Evolutionary conservation across 2,888 invertebrate species (phyloP).

Genomic region (Trachelus tabidus): DNA sequence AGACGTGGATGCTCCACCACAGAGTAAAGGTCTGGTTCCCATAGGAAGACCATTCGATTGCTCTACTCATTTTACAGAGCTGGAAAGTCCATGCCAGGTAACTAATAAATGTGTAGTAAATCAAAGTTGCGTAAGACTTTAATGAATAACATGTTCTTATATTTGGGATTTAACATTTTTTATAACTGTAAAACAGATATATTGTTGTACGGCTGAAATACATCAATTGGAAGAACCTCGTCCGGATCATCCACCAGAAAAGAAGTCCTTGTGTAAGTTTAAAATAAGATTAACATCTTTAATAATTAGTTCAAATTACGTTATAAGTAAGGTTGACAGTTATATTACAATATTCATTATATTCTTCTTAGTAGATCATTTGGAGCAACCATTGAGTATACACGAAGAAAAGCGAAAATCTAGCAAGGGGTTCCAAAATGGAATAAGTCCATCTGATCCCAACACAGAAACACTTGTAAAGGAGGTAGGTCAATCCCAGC

Average conservation of each 20-base stretch:
- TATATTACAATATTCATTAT: constrained; percentile 2
- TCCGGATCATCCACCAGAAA: constrained; percentile 56
- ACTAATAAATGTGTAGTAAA: neutral
- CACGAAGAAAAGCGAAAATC: constrained; percentile 60
- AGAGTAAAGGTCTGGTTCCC: constrained; percentile 48
- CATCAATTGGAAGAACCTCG: constrained; percentile 59
- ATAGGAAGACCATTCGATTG: constrained; percentile 57
- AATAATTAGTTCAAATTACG: neutral
- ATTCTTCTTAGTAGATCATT: constrained; percentile 51
- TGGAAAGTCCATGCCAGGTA: constrained; percentile 59
- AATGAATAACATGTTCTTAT: neutral
- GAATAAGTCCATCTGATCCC: constrained; percentile 58
- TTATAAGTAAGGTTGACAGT: neutral
- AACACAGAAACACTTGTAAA: constrained; percentile 60
- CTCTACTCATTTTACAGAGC: constrained; percentile 51
- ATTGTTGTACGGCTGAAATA: constrained; percentile 58
- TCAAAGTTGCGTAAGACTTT: neutral
- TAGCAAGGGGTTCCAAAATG: constrained; percentile 57
- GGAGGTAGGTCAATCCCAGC: constrained; percentile 42
- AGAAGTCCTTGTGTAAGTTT: constrained; percentile 57
- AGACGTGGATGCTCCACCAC: constrained; percentile 50
- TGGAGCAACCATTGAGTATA: constrained; percentile 57
- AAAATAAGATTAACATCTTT: constrained; percentile 3
- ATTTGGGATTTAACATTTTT: neutral
- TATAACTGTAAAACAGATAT: constrained; percentile 39